Evolutionary conservation across 2,888 invertebrate species (phyloP), one percentile per base, ranked within the genome.

Genomic region (Vesta saturnalis): DNA sequence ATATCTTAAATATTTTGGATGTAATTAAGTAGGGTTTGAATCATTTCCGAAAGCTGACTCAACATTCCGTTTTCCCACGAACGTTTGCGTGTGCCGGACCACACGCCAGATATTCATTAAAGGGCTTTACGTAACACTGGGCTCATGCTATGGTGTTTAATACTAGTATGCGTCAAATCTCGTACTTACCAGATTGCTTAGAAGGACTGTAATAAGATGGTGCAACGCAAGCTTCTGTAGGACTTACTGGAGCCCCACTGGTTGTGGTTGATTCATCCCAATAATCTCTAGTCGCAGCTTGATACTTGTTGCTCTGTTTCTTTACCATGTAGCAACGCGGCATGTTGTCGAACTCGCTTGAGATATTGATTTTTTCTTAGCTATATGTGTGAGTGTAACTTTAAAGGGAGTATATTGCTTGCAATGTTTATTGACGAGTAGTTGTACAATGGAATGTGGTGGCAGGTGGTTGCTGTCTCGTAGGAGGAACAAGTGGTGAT

Each of bases 271-370:
- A 79, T 75, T 85, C 81, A 76, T 75, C 81, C 83, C 85, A 86
- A 78, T 82, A 85, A 69, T 82, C 82, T 73, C 80, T 85, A 72
- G 84, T 84, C 76, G 84, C 83, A 73, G 73, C 64, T 78, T 80
- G 83, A 78, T 78, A 82, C 82, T 86, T 86, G 83, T 83, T 86
- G 85, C 86, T 87, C 81, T 87, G 85, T 83, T 91, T 91, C 86
- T 91, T 91, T 79, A 91, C 90, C 90, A 91, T 91, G 81, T 91
- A 91, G 82, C 91, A 92, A 81, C 91, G 90, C 84, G 91, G 91
- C 92, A 91, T 91, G 79, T 83, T 87, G 85, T 57, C 55, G 67
- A 49, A 54, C 16, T 22, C 52, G 12, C 30, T 43, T 22, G 59
- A 60, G 14, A 39, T 64, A 70, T 69, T 58, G 69, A 69, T 69